Conservation (phyloP, 30 jellyfish, hydroid and myxozoan species). For the Hydra vulgaris region DNA sequence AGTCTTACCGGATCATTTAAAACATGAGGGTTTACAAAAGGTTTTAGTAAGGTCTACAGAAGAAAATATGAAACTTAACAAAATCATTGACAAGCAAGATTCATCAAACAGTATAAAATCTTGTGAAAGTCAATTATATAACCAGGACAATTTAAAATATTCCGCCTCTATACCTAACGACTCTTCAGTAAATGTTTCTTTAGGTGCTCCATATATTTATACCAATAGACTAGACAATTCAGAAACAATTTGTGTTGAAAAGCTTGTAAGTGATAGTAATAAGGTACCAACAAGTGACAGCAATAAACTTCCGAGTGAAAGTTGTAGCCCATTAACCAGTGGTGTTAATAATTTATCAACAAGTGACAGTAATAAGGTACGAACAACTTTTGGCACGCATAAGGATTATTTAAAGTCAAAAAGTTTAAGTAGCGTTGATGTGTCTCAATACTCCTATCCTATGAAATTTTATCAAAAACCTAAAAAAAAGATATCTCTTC, state of each 20-base stretch:
- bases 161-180: neutral
- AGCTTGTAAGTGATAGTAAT: neutral
- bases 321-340: no score
- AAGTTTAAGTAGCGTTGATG: neutral
- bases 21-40: neutral
- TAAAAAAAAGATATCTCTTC: neutral
- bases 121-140: no score
- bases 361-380: neutral
- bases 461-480: no score
- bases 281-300: neutral
- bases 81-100: neutral
- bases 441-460: neutral
- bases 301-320: no score
- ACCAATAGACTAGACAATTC: neutral
- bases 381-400: neutral
- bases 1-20: no score
- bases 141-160: neutral
- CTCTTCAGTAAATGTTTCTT: neutral
- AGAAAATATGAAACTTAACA: neutral
- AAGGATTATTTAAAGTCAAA: neutral
- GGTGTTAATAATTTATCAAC: neutral
- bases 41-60: neutral
- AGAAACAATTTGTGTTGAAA: neutral
- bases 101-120: neutral
- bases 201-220: neutral